A percentile compares a stretch with the other conserved stretches of the same genome.
Conservation (phyloP, 2,797 vertebrate species). For the Ciconia nigra region DNA sequence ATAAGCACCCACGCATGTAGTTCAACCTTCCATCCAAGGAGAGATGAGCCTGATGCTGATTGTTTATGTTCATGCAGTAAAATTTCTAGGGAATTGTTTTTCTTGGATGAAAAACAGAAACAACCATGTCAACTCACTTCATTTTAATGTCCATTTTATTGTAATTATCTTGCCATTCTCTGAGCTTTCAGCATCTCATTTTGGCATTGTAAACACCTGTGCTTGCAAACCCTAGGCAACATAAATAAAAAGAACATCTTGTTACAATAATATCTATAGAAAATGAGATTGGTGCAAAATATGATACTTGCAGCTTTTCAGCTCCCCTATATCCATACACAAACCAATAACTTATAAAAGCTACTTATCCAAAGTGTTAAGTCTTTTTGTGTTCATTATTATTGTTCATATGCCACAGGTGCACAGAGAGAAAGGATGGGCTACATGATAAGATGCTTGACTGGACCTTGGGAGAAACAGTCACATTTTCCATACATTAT, state of each 20-base stretch:
- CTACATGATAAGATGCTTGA: background rate
- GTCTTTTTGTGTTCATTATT: background rate
- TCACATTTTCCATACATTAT: background rate
- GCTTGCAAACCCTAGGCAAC: background rate
- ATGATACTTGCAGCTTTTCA: background rate
- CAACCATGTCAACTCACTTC: background rate
- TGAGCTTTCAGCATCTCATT: conserved; percentile 11
- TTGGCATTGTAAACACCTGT: background rate
- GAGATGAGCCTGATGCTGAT: background rate
- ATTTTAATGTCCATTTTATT: conserved; percentile 19
- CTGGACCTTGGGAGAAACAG: background rate
- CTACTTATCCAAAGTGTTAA: background rate
- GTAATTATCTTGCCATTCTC: background rate
- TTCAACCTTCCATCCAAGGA: conserved; percentile 13
- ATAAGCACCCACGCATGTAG: background rate
- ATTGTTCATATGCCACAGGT: background rate
- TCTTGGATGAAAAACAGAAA: background rate
- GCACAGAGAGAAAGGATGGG: background rate
- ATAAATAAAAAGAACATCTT: background rate
- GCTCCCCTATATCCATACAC: background rate
- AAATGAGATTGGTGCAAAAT: background rate
- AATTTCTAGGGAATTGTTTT: conserved; percentile 15
- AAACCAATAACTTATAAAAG: background rate
- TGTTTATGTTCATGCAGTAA: background rate
- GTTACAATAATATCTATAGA: background rate